A percentile compares a stretch with the other conserved stretches of the same genome.
Evolutionary conservation across 2,888 invertebrate genomes (phyloP).

Genomic region (Ichneumon xanthorius): DNA sequence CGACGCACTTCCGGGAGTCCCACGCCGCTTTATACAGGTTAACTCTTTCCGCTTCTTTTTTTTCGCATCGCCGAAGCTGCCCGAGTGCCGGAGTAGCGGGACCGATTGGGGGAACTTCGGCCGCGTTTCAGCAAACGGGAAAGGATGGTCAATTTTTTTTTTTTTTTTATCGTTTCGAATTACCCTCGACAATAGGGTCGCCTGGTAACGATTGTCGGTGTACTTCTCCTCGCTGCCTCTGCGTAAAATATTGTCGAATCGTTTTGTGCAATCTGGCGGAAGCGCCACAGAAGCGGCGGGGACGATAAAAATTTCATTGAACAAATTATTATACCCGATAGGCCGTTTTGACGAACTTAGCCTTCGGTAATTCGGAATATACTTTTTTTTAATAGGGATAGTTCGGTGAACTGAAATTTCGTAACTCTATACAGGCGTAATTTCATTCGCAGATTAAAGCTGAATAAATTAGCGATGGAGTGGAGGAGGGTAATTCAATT

Average conservation of each 20-base stretch:
- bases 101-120: constrained; percentile 5
- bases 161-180: constrained; percentile 39
- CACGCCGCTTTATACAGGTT: constrained; percentile 65
- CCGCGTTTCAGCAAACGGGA: constrained; percentile 34
- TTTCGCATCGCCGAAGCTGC: constrained; percentile 2
- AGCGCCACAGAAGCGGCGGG: neutral
- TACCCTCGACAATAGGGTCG: constrained; percentile 29
- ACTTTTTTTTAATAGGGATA: neutral
- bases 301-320: constrained; percentile 18
- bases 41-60: constrained; percentile 44
- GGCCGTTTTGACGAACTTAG: constrained; percentile 1
- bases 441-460: neutral
- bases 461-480: neutral
- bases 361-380: neutral
- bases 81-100: constrained; percentile 26
- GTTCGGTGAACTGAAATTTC: neutral
- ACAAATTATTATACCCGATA: neutral
- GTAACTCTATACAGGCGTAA: neutral
- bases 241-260: constrained; percentile 31
- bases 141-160: constrained; percentile 24
- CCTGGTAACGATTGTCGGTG: constrained; percentile 4
- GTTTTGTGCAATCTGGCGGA: constrained; percentile 22
- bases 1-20: constrained; percentile 64
- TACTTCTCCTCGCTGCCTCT: neutral
- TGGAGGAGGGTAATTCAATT: neutral